A percentile compares a stretch with the other conserved stretches of the same genome.
Evolutionary conservation across 1,140 invertebrate species (phyloP).

Genomic region (Forficula auricularia): DNA sequence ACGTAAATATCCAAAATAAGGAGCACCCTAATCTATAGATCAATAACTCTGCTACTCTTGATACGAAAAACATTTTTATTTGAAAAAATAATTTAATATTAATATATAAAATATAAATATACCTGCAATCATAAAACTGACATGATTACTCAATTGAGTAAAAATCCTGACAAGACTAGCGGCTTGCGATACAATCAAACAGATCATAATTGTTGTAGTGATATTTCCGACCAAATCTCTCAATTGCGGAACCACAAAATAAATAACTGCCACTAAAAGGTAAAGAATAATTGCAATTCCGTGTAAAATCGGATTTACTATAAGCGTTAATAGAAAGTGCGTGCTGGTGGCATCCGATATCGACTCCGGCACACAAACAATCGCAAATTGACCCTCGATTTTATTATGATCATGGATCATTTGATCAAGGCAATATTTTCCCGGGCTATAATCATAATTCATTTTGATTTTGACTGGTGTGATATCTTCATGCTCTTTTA

Average conservation of each 20-base stretch:
- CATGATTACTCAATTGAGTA: conserved; percentile 56
- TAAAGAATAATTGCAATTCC: conserved; percentile 49
- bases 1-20: too few relatives aligned
- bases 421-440: conserved; percentile 63
- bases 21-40: too few relatives aligned
- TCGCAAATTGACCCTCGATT: conserved; percentile 40
- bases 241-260: conserved; percentile 65
- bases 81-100: too few relatives aligned
- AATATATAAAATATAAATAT: too few relatives aligned
- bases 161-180: conserved; percentile 60
- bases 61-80: too few relatives aligned
- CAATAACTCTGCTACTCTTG: too few relatives aligned
- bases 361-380: conserved; percentile 52
- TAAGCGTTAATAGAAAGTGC: conserved; percentile 49
- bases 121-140: conserved; percentile 61
- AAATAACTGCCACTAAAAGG: conserved; percentile 56
- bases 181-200: conserved; percentile 54
- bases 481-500: conserved; percentile 29
- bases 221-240: conserved; percentile 68
- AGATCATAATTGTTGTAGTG: conserved; percentile 57
- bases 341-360: conserved; percentile 44
- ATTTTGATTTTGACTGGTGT: conserved; percentile 30
- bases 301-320: conserved; percentile 57
- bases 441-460: conserved; percentile 49
- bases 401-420: conserved; percentile 23